Evolutionary conservation across 2,888 invertebrate species (phyloP).

Genomic region (Habroteleia sp.): DNA sequence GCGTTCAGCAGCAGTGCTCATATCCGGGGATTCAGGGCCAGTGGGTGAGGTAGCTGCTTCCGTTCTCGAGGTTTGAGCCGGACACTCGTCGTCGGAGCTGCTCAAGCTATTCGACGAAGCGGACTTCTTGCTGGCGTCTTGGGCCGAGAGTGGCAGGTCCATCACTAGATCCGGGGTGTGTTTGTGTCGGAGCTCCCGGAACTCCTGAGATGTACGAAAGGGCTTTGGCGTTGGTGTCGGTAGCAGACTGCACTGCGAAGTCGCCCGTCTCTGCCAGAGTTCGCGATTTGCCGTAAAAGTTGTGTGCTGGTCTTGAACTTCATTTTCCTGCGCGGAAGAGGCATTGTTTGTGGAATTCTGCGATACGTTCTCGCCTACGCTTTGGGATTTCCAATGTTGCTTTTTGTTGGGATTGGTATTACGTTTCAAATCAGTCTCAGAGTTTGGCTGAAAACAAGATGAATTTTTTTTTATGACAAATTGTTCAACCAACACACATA

Average conservation of each 20-base stretch:
- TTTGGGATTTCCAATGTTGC: constrained; percentile 82
- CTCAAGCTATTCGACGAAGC: constrained; percentile 79
- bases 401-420: constrained; percentile 67
- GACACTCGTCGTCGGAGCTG: constrained; percentile 71
- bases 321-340: constrained; percentile 60
- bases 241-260: constrained; percentile 81
- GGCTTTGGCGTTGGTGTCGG: constrained; percentile 76
- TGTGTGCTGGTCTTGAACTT: constrained; percentile 69
- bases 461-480: too few relatives aligned
- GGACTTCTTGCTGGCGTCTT: constrained; percentile 74
- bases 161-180: constrained; percentile 91
- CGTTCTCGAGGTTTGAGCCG: constrained; percentile 70
- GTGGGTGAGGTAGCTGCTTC: constrained; percentile 78
- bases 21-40: constrained; percentile 84
- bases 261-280: constrained; percentile 84
- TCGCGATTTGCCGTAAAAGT: constrained; percentile 83
- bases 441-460: constrained; percentile 31
- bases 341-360: constrained; percentile 33
- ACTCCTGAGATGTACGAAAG: constrained; percentile 79
- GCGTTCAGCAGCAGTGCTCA: constrained; percentile 88
- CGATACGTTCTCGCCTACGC: constrained; percentile 78
- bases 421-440: constrained; percentile 65
- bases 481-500: too few relatives aligned
- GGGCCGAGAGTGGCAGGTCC: constrained; percentile 86
- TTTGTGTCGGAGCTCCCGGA: constrained; percentile 82